Conservation (phyloP, 1,140 invertebrate genomes). For the Ruditapes philippinarum region DNA sequence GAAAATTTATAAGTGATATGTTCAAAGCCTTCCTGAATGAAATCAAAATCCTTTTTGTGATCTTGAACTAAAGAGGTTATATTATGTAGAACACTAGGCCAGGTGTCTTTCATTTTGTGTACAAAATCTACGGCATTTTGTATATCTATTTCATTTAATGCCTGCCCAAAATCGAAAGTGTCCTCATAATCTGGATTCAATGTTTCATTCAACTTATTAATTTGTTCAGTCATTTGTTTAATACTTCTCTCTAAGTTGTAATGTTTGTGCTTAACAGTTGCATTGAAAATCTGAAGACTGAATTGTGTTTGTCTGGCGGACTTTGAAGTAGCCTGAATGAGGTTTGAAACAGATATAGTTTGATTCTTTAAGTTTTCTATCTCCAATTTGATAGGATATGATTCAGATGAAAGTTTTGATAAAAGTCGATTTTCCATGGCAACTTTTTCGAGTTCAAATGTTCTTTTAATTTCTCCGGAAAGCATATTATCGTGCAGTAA, state of each 20-base stretch:
- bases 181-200: conserved; percentile 3
- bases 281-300: conserved; percentile 1
- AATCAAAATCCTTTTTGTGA: not conserved
- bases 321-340: not conserved
- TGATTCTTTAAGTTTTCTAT: conserved; percentile 18
- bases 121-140: not conserved
- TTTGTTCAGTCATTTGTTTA: not conserved
- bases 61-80: not conserved
- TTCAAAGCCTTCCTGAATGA: conserved; percentile 12
- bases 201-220: not conserved
- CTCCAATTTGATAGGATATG: not conserved
- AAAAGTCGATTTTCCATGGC: not conserved
- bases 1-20: not conserved
- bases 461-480: not conserved
- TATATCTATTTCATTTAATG: not conserved
- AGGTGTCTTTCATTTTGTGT: conserved; percentile 9
- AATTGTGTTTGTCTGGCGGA: not conserved
- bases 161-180: not conserved
- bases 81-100: not conserved
- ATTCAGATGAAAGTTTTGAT: not conserved
- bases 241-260: not conserved
- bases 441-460: not conserved
- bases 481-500: not conserved
- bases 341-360: not conserved
- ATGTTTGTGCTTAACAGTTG: not conserved